Base-by-base conservation (phyloP, 2,113 vertebrate species). In the Hystrix brachyura region DNA sequence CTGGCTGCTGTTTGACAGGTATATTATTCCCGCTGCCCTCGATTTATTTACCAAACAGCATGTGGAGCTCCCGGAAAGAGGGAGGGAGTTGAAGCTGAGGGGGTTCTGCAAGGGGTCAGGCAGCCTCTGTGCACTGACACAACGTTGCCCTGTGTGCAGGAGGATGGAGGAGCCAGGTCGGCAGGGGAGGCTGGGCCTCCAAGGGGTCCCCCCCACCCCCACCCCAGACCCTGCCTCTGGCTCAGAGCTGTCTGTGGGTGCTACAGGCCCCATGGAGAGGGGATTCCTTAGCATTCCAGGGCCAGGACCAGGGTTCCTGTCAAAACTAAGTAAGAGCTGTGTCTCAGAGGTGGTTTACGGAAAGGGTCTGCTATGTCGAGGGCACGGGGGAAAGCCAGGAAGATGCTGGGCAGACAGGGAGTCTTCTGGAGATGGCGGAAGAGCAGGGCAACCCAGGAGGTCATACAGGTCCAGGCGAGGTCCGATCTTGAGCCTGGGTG, bases 1-100 rank as follows among this genome's bases (percentile, higher is more conserved):
- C 97, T 87, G 51, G 4, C 94, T 98, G 96, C 38, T 98, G 95
- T 96, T 97, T 98, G 98, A 97, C 97, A 98, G 98, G 98, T 98
- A 90, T 98, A 95, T 98, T 98, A 98, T 98, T 98, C 97, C 96
- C 67, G n/a, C 95, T 97, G 97, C 97, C 97, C 98, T 98, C 21
- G 65, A 97, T 97, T 98, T 98, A 98, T 98, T 98, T 98, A 98
- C 96, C 95, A 97, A 98, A 96, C 96, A 96, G 94, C 84, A 43
- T 43, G 71, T 57, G 15, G 51, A 87, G 32, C 62, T 94, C 80
- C 81, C 13, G 3, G 84, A 85, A 91, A 79, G 76, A 15, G 93
- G 94, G 88, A 86, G 82, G 82, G 13, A 38, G 72, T 96, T 0
- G 15, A 43, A 96, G 88, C 79, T 55, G 43, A 57, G 82, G 69